Percentiles rank a stretch among this genome's conserved stretches.
phyloP scores from a whole-genome alignment of 2,113 vertebrate genomes.

The Condylura cristata region DNA sequence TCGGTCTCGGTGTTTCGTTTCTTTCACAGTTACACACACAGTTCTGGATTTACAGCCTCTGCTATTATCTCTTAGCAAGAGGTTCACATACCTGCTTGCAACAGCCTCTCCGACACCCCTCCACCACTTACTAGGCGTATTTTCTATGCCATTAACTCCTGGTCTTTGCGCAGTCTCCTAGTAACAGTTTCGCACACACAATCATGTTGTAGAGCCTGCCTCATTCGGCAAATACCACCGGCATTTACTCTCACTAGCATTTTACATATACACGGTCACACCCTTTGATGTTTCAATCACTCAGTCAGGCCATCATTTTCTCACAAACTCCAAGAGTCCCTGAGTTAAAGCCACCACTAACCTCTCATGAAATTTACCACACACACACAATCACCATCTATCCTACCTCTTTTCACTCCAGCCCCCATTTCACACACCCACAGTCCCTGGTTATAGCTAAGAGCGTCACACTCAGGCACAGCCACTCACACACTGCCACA shows the following conservation, averaged over 20 bases:
- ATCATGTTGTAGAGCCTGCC: background rate
- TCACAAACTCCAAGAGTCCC: constrained; percentile 12
- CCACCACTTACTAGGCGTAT: background rate
- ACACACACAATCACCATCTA: background rate
- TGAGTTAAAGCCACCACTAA: constrained; percentile 8
- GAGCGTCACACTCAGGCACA: background rate
- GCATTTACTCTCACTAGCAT: background rate
- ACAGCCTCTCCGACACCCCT: background rate
- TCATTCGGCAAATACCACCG: background rate
- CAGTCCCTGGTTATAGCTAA: background rate
- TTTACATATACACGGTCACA: background rate
- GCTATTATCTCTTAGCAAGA: background rate
- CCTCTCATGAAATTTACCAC: background rate
- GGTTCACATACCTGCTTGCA: background rate
- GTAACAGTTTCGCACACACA: background rate
- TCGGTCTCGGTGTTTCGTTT: background rate
- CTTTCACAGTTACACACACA: background rate
- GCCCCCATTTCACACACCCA: background rate
- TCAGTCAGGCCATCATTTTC: background rate
- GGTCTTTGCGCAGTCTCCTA: background rate
- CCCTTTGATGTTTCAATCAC: background rate
- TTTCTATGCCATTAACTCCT: constrained; percentile 1
- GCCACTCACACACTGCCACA: background rate
- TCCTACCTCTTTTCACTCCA: background rate
- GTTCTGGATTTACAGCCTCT: background rate